A percentile compares a stretch with the other conserved stretches of the same genome.
Conservation (phyloP, 2,113 vertebrate species). For the Hippocampus zosterae region DNA sequence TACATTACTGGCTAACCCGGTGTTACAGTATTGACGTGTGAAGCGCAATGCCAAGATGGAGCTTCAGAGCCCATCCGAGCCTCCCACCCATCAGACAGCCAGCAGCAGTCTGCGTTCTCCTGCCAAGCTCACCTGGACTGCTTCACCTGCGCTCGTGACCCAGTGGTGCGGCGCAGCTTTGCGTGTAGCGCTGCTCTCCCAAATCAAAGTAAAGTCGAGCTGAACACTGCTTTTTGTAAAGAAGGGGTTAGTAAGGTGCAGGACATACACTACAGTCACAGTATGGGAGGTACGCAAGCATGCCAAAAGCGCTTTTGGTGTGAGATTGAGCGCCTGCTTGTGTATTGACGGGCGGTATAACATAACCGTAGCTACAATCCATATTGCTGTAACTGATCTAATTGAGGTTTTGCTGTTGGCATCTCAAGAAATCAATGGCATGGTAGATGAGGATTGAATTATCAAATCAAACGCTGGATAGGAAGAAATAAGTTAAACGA, state of each 20-base stretch:
- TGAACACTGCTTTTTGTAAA: conserved; percentile 24
- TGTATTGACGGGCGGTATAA: conserved; percentile 2
- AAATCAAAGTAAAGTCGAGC: conserved; percentile 59
- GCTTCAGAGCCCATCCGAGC: conserved; percentile 57
- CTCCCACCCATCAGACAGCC: conserved; percentile 47
- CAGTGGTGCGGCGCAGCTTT: conserved; percentile 47
- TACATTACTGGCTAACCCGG: conserved; percentile 47
- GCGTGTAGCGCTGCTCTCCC: conserved; percentile 35
- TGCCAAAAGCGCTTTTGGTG: conserved; percentile 43
- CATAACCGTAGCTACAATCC: not conserved
- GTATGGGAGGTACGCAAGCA: conserved; percentile 13
- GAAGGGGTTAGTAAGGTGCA: conserved; percentile 35
- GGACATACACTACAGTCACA: conserved; percentile 22
- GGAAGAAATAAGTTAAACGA: too few species aligned
- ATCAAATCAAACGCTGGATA: too few species aligned
- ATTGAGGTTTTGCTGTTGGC: not conserved
- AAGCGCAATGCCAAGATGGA: conserved; percentile 63
- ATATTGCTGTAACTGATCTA: not conserved
- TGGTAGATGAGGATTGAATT: too few species aligned
- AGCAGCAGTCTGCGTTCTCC: conserved; percentile 45
- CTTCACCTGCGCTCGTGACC: conserved; percentile 68
- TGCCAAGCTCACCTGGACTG: conserved; percentile 72
- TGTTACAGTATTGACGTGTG: conserved; percentile 54
- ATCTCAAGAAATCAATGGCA: not conserved
- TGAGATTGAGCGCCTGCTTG: conserved; percentile 1